Evolutionary conservation across 2,888 invertebrate genomes (phyloP).

Genomic region (Ceraclea dissimilis): DNA sequence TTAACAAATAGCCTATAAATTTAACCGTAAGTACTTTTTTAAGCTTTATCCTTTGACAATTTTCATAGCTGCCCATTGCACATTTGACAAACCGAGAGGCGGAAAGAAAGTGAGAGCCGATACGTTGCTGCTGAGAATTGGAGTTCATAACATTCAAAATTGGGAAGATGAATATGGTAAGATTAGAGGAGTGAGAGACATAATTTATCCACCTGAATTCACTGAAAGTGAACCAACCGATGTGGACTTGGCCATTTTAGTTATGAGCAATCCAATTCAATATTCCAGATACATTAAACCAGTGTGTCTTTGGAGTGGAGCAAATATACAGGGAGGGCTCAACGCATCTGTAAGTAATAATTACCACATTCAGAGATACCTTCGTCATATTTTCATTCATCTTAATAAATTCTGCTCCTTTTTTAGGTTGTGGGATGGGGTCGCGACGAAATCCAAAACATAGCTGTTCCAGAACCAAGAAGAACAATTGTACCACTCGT

Average conservation of each 20-base stretch:
- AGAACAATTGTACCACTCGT: too few species aligned
- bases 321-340: too few species aligned
- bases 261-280: not conserved
- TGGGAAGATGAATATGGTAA: not conserved
- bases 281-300: not conserved
- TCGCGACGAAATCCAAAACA: too few species aligned
- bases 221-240: not conserved
- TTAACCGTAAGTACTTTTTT: too few species aligned
- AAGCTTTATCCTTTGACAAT: not conserved
- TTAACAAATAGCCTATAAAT: too few species aligned
- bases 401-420: too few species aligned
- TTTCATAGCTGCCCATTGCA: constrained; percentile 2
- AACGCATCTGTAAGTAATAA: too few species aligned
- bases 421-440: too few species aligned
- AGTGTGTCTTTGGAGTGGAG: not conserved
- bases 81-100: not conserved
- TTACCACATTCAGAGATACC: too few species aligned
- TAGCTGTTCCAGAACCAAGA: too few species aligned
- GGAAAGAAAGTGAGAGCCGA: not conserved
- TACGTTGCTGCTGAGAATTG: not conserved
- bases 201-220: not conserved
- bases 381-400: too few species aligned
- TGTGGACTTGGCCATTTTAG: not conserved
- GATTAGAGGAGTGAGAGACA: not conserved
- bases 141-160: not conserved